Evolutionary conservation across 2,113 vertebrate genomes (phyloP).

Genomic region (Pontoporia blainvillei): DNA sequence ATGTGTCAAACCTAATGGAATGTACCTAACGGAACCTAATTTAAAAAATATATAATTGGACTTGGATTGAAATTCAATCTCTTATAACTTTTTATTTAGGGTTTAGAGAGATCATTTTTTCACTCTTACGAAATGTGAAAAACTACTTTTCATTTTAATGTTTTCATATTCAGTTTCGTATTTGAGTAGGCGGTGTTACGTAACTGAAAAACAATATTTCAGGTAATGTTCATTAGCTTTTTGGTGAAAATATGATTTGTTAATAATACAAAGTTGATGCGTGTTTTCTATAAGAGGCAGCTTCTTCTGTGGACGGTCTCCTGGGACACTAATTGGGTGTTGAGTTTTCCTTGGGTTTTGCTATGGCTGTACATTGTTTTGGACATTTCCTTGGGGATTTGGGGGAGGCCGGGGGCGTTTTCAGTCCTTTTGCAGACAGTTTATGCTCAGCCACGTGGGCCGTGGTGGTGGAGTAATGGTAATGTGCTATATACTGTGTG

Average conservation of each 20-base stretch:
- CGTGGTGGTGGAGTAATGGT: background rate
- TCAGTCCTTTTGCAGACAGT: background rate
- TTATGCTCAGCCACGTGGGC: background rate
- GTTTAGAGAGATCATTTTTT: background rate
- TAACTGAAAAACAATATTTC: background rate
- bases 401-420: background rate
- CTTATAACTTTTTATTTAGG: background rate
- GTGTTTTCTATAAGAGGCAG: background rate
- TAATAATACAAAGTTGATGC: background rate
- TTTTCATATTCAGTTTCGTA: background rate
- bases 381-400: background rate
- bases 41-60: background rate
- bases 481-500: rapidly evolving
- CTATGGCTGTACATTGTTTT: background rate
- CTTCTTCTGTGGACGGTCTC: background rate
- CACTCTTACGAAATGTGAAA: background rate
- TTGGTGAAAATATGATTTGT: background rate
- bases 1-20: background rate
- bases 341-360: background rate
- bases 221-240: background rate
- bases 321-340: background rate
- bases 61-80: background rate
- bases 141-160: background rate
- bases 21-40: background rate
- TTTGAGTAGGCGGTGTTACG: background rate